Evolutionary conservation across 2,888 invertebrate genomes (phyloP), one percentile per base, ranked within the genome.

Genomic region (Tetragonula carbonaria): DNA sequence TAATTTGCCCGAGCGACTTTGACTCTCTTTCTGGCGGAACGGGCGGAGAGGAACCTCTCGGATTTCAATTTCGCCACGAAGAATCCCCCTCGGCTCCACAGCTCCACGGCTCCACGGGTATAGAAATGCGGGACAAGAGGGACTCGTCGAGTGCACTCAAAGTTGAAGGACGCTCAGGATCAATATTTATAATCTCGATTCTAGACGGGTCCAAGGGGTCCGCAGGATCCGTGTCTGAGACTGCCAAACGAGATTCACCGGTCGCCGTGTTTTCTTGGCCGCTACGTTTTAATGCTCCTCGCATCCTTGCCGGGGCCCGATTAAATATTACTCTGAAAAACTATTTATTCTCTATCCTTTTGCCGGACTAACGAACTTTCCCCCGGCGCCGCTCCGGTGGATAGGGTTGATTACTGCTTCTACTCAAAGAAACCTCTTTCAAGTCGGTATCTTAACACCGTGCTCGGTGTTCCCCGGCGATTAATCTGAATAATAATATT

Each of bases 121-220:
- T 92, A 93, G 92, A 93, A 93, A 93, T 92, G 91, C 92, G 91
- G 92, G 90, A 91, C 91, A 91, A 91, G 93, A 92, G 92, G 92
- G 90, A 91, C 90, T 90, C 89, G 90, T 92, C 90, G 90, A 93
- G 93, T 91, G 89, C 89, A 92, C 94, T 94, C 90, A 82, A 92
- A 84, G 80, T 87, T 93, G 90, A 93, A 93, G 93, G 91, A 93
- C 92, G 92, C 92, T 90, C 90, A 92, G 93, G 92, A 94, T 94
- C 94, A 93, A 94, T 93, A 94, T 94, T 94, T 94, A 93, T 93
- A 93, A 93, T 94, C 93, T 92, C 92, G 91, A 93, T 92, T 92
- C 91, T 88, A 86, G 92, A 92, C 91, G 90, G 86, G 28, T 28
- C 90, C 91, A 90, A 89, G 91, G 89, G 89, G 89, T 88, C 87